phyloP scores from a whole-genome alignment of 2,113 vertebrate species.

The Myrmophylax atrothorax region DNA sequence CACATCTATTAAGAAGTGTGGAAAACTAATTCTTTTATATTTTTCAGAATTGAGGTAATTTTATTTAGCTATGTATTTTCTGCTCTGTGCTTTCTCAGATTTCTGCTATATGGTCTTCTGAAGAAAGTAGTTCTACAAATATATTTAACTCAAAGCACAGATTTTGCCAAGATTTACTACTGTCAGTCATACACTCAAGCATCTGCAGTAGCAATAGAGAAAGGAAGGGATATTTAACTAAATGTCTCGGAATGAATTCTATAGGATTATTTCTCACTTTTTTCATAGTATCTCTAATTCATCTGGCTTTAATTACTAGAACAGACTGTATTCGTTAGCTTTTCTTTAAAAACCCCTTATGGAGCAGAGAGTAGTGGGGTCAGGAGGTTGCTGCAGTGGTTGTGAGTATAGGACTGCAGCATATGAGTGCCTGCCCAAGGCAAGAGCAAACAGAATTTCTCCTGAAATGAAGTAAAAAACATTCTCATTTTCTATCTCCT shows the following conservation, averaged over 20 bases:
- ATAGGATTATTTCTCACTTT: background rate
- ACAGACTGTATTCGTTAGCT: background rate
- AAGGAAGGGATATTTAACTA: background rate
- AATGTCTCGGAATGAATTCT: background rate
- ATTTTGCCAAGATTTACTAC: background rate
- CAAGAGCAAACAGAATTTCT: background rate
- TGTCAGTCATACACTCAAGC: rapidly evolving
- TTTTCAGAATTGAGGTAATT: background rate
- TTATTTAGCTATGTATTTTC: background rate
- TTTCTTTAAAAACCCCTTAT: background rate
- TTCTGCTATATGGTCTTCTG: background rate
- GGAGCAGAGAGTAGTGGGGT: background rate
- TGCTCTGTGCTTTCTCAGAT: background rate
- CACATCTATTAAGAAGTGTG: background rate
- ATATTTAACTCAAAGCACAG: background rate
- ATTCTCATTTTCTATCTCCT: background rate
- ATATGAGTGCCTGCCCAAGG: background rate
- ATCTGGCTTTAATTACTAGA: background rate
- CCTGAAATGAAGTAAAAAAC: background rate
- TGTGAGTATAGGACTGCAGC: background rate
- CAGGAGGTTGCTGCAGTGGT: background rate
- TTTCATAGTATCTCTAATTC: background rate
- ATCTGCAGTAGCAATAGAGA: background rate
- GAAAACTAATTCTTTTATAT: background rate
- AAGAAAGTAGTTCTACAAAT: background rate